These are phyloP conservation scores for Aphidius ervi DNA, from an alignment of 1,140 invertebrate genomes.

Conservation along the genomic window DNA sequence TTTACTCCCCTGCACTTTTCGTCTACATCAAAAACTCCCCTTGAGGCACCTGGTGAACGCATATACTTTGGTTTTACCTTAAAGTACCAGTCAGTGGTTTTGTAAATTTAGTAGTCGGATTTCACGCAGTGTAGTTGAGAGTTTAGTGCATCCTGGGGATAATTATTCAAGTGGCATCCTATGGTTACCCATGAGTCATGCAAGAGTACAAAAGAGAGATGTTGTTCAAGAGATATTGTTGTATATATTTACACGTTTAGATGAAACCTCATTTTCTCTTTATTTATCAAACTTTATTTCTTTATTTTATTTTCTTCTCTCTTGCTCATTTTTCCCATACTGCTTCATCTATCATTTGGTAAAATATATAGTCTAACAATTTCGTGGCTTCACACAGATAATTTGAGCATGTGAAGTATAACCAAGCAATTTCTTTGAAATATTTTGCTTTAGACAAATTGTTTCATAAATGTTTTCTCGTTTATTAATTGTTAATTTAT, in stretches of 20 bases:
- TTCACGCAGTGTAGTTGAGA: conserved; percentile 40
- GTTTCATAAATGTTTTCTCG: too few species aligned
- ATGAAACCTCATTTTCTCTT: too few species aligned
- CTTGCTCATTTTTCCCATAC: conserved; percentile 16
- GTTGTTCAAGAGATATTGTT: conserved; percentile 18
- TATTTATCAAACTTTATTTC: too few species aligned
- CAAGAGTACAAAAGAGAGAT: conserved; percentile 30
- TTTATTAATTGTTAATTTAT: too few species aligned
- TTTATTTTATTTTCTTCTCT: too few species aligned
- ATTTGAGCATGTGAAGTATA: conserved; percentile 4
- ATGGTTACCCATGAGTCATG: conserved; percentile 36
- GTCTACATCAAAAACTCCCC: conserved; percentile 11
- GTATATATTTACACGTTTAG: too few species aligned
- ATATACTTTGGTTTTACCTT: conserved; percentile 29
- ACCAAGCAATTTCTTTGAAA: too few species aligned
- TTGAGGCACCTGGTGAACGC: conserved; percentile 36
- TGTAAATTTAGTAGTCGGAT: conserved; percentile 47
- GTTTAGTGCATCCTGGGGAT: conserved; percentile 45
- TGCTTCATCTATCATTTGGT: conserved; percentile 29
- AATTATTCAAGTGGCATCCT: conserved; percentile 52
- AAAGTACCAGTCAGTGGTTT: conserved; percentile 41
- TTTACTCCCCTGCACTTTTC: background rate
- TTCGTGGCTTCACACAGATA: background rate
- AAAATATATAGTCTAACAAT: background rate
- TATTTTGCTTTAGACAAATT: too few species aligned